These are phyloP conservation scores for Patella pellucida DNA, from an alignment of 2,888 invertebrate genomes.

Conservation along the genomic window DNA sequence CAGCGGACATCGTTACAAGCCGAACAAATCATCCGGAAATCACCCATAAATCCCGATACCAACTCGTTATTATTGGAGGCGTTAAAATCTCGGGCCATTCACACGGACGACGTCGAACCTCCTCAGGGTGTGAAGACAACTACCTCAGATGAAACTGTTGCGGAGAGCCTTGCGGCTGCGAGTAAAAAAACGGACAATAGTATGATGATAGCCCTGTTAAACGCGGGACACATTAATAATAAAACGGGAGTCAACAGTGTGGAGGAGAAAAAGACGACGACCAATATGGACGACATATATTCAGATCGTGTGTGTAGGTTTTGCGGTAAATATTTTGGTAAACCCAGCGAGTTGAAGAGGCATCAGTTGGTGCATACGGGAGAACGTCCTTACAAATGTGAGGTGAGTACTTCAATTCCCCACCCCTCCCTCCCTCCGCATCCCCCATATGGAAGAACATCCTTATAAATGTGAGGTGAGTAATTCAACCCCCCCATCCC, in stretches of 20 bases:
- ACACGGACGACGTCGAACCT: background rate
- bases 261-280: background rate
- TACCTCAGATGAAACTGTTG: conserved; percentile 1
- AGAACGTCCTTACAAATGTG: background rate
- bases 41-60: conserved; percentile 33
- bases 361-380: conserved; percentile 45
- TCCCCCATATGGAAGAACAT: no score
- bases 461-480: no score
- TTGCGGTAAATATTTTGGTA: conserved; percentile 47
- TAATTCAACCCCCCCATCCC: no score
- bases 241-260: no score
- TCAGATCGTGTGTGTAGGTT: conserved; percentile 5
- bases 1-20: background rate
- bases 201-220: no score
- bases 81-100: conserved; percentile 32
- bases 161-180: background rate
- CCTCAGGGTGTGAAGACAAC: background rate
- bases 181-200: no score
- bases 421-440: no score
- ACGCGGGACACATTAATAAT: no score
- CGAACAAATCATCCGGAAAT: background rate
- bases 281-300: background rate
- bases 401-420: background rate
- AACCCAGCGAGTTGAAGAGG: conserved; percentile 49
- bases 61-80: conserved; percentile 33